phyloP scores from a whole-genome alignment of 2,113 vertebrate genomes.

The Hemiprocne comata region DNA sequence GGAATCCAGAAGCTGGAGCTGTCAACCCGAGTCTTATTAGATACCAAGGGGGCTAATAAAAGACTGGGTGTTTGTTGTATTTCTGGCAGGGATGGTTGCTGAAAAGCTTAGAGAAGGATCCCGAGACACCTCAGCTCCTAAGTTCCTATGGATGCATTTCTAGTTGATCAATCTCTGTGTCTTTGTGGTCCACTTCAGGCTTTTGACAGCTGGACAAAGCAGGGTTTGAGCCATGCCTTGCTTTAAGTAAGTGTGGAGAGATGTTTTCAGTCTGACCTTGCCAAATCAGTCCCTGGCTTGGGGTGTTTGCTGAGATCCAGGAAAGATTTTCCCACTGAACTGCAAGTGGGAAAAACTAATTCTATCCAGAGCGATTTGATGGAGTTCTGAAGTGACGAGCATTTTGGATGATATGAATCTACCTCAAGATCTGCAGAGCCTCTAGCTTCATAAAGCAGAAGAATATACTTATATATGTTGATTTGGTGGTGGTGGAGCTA shows the following conservation, averaged over 20 bases:
- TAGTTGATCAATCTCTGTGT: background rate
- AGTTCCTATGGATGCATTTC: background rate
- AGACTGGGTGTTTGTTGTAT: slow-evolving; percentile 36
- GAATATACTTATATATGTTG: background rate
- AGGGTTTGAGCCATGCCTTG: background rate
- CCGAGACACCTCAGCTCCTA: background rate
- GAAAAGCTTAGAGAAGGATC: slow-evolving; percentile 52
- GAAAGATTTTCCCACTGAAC: slow-evolving; percentile 47
- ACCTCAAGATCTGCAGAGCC: background rate
- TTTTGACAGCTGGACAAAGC: slow-evolving; percentile 61
- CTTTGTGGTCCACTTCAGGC: slow-evolving; percentile 11
- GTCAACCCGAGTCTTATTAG: background rate
- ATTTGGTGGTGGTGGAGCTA: background rate
- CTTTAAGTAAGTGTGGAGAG: slow-evolving; percentile 44
- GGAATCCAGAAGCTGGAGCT: slow-evolving; percentile 36
- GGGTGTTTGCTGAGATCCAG: background rate
- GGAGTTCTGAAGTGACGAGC: slow-evolving; percentile 18
- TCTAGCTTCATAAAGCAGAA: background rate
- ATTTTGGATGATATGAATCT: background rate
- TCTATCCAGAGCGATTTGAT: background rate
- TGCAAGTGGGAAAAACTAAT: slow-evolving; percentile 3
- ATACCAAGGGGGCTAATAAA: slow-evolving; percentile 52
- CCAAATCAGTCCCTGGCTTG: slow-evolving; percentile 10
- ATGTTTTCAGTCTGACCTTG: slow-evolving; percentile 51
- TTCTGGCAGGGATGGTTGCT: slow-evolving; percentile 43